A percentile compares a stretch with the other conserved stretches of the same genome.
Evolutionary conservation across 2,797 vertebrate genomes (phyloP).

Genomic region (Neoniphon sammara): DNA sequence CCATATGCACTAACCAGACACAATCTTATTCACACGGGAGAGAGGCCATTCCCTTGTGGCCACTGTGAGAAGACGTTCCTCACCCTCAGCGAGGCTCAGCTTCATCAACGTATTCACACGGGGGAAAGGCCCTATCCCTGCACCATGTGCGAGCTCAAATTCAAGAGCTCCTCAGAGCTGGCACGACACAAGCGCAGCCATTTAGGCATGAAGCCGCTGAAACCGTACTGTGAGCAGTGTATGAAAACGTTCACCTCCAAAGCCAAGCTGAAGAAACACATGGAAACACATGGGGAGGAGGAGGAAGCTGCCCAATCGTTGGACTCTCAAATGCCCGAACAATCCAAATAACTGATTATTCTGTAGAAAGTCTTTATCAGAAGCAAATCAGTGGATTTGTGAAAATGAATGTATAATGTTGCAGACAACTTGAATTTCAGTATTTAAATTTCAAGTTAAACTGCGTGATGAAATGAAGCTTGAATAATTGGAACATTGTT

Average conservation of each 20-base stretch:
- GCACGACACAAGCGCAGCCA: slow-evolving; percentile 80
- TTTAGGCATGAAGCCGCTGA: slow-evolving; percentile 51
- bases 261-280: slow-evolving; percentile 76
- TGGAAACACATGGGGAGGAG: slow-evolving; percentile 67
- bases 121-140: slow-evolving; percentile 83
- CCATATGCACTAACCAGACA: slow-evolving; percentile 88
- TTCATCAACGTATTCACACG: slow-evolving; percentile 86
- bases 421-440: background rate
- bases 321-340: slow-evolving; percentile 9
- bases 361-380: background rate
- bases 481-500: background rate
- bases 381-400: background rate
- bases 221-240: slow-evolving; percentile 71
- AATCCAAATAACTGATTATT: slow-evolving; percentile 2
- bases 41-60: slow-evolving; percentile 86
- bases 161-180: slow-evolving; percentile 83
- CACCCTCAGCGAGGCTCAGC: slow-evolving; percentile 85
- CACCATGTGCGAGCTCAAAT: slow-evolving; percentile 74
- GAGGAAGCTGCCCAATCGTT: slow-evolving; percentile 15
- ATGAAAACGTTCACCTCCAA: slow-evolving; percentile 70
- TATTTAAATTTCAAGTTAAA: background rate
- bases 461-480: background rate
- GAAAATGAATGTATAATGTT: background rate
- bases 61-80: slow-evolving; percentile 89
- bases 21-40: slow-evolving; percentile 89